phyloP scores from a whole-genome alignment of 2,888 invertebrate genomes.

The Erebia palarica region DNA sequence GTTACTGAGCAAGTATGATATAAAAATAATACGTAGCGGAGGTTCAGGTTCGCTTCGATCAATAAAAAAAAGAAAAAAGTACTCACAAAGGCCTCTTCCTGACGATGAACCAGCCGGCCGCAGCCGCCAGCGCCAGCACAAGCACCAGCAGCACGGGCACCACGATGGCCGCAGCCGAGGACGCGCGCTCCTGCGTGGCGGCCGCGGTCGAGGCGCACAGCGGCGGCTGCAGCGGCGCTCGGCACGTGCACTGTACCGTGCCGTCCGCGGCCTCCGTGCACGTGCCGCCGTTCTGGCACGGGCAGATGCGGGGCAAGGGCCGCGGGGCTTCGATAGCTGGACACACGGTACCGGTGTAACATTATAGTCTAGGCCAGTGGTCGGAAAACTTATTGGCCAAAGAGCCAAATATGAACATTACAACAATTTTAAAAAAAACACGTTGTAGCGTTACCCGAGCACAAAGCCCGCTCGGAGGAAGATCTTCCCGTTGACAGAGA shows the following conservation, averaged over 20 bases:
- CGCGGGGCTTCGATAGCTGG: constrained; percentile 88
- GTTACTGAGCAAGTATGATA: too few relatives aligned
- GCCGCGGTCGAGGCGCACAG: constrained; percentile 74
- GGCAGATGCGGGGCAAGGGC: constrained; percentile 89
- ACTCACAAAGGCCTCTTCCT: constrained; percentile 94
- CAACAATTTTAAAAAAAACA: too few relatives aligned
- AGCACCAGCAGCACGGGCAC: constrained; percentile 92
- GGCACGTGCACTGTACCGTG: constrained; percentile 85
- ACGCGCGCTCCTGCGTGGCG: constrained; percentile 76
- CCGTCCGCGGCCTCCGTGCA: constrained; percentile 82
- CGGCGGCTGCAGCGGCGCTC: constrained; percentile 84
- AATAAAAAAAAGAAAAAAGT: too few relatives aligned
- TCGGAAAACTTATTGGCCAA: too few relatives aligned
- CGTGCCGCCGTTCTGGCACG: constrained; percentile 93
- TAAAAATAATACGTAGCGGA: too few relatives aligned
- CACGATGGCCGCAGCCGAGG: constrained; percentile 87
- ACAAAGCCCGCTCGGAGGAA: too few relatives aligned
- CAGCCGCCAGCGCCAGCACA: constrained; percentile 87
- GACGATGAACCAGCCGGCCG: constrained; percentile 91
- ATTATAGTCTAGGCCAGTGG: too few relatives aligned
- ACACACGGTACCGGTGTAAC: neutral
- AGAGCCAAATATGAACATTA: too few relatives aligned
- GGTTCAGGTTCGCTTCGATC: too few relatives aligned
- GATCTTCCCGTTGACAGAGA: too few relatives aligned
- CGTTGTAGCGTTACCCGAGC: too few relatives aligned